Base-by-base conservation (phyloP, 2,113 vertebrate species). In the Lichenostomus cassidix region DNA sequence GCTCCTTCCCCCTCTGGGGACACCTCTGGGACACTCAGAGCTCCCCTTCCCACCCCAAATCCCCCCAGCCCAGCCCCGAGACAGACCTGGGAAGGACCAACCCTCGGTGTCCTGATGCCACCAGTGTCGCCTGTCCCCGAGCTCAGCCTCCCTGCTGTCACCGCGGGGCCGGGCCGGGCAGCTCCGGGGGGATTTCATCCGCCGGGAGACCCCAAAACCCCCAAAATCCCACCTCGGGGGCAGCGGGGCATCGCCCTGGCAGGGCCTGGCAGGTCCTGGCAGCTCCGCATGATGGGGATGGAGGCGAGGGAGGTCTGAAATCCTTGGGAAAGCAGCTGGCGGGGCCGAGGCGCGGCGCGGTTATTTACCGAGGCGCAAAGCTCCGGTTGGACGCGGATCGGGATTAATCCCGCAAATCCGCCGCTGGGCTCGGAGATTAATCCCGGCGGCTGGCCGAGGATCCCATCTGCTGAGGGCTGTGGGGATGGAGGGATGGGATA, bases 331-430 rank as follows among this genome's bases (percentile, higher is more conserved):
- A 79, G 65, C 90, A 87, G 77, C 77, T 93, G 92, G 92, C n/a
- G 3, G 14, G 47, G 25, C 93, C 62, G 11, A 64, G 44, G 41
- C 41, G 5, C 31, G 77, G 89, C 78, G 18, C 22, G 2, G 62
- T 79, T 91, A 92, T 75, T 94, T 89, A 91, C 69, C 18, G 22
- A 76, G 81, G 41, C 82, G 28, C 15, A 84, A 76, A 84, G 9
- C 74, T 70, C 18, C 85, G 85, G 62, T 52, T 82, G 89, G 92
- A 93, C 83, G 77, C 44, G 73, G 95, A 96, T 73, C 78, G 68
- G 77, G 70, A 94, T 92, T 97, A 96, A 96, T 62, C 90, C 67
- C 31, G 15, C 1, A 94, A 91, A 95, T 91, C 82, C 39, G 39
- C 39, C 65, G 13, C 67, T 89, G 9, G 39, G 9, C 94, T 90